A percentile compares a stretch with the other conserved stretches of the same genome.
phyloP scores from a whole-genome alignment of 2,888 invertebrate genomes.

The Monochamus alternatus region DNA sequence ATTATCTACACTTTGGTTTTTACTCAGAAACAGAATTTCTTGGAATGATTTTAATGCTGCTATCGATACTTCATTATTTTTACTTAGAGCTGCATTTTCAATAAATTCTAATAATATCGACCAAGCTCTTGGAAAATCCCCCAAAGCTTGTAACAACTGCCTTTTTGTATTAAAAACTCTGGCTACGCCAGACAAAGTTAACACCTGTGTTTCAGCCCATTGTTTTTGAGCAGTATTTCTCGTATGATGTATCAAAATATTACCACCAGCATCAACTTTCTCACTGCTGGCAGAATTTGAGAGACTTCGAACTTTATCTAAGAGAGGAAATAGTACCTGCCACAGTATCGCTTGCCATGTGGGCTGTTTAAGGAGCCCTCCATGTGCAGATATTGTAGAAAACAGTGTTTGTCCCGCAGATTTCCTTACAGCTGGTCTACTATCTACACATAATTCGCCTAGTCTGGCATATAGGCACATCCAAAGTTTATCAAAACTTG shows the following conservation, averaged over 20 bases:
- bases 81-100: slow-evolving; percentile 91
- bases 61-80: slow-evolving; percentile 96
- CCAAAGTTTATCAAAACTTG: slow-evolving; percentile 94
- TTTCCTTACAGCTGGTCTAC: slow-evolving; percentile 95
- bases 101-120: slow-evolving; percentile 93
- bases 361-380: slow-evolving; percentile 86
- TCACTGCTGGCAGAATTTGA: slow-evolving; percentile 82
- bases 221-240: slow-evolving; percentile 98
- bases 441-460: slow-evolving; percentile 94
- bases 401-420: slow-evolving; percentile 98
- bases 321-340: slow-evolving; percentile 95
- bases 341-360: slow-evolving; percentile 97
- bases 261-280: slow-evolving; percentile 90
- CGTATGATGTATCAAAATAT: slow-evolving; percentile 97
- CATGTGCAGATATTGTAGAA: slow-evolving; percentile 97
- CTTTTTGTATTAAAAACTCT: slow-evolving; percentile 94
- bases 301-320: slow-evolving; percentile 90
- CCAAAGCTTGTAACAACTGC: slow-evolving; percentile 85
- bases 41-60: slow-evolving; percentile 98
- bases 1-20: slow-evolving; percentile 70
- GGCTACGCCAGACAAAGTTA: slow-evolving; percentile 92
- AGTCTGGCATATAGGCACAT: slow-evolving; percentile 94
- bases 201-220: slow-evolving; percentile 98
- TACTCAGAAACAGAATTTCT: slow-evolving; percentile 87
- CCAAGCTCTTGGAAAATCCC: slow-evolving; percentile 96